Conservation (phyloP, 2,113 vertebrate species). For the Rafetus swinhoei region DNA sequence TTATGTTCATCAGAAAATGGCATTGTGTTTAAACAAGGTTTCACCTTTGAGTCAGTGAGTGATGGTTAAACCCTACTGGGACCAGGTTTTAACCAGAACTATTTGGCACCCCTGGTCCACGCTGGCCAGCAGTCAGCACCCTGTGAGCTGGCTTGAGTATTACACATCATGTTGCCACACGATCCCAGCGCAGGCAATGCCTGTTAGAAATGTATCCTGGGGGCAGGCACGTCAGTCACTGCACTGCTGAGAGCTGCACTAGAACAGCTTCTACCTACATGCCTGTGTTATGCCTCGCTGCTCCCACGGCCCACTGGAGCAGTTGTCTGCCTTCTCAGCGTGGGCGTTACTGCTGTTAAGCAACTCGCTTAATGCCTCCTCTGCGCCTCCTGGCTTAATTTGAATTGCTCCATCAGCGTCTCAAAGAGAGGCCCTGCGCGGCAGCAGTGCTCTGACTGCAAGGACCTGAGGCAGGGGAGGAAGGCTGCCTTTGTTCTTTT, state of each 20-base stretch:
- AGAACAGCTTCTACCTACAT: no score
- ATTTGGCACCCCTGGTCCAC: not conserved
- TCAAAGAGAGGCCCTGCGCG: accelerated
- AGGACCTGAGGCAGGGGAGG: not conserved
- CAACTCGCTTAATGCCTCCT: not conserved
- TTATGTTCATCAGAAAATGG: not conserved
- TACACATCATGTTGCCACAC: not conserved
- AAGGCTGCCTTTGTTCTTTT: not conserved
- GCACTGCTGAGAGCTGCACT: not conserved
- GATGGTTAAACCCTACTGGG: not conserved
- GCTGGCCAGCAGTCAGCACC: not conserved
- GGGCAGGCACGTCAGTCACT: not conserved
- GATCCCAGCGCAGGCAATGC: not conserved
- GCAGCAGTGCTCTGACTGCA: accelerated
- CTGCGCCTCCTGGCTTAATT: not conserved
- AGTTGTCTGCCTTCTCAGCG: not conserved
- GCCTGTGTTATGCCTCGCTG: not conserved
- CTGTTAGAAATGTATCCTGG: not conserved
- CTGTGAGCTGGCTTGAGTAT: not conserved
- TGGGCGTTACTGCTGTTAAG: accelerated
- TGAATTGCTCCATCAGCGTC: not conserved
- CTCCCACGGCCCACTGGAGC: not conserved
- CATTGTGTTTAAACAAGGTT: not conserved
- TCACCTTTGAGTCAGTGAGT: not conserved
- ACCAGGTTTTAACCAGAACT: not conserved